A percentile compares a stretch with the other conserved stretches of the same genome.
These are phyloP conservation scores for Ptychadena robeensis DNA, from an alignment of 2,797 vertebrate genomes.

Conservation along the genomic window DNA sequence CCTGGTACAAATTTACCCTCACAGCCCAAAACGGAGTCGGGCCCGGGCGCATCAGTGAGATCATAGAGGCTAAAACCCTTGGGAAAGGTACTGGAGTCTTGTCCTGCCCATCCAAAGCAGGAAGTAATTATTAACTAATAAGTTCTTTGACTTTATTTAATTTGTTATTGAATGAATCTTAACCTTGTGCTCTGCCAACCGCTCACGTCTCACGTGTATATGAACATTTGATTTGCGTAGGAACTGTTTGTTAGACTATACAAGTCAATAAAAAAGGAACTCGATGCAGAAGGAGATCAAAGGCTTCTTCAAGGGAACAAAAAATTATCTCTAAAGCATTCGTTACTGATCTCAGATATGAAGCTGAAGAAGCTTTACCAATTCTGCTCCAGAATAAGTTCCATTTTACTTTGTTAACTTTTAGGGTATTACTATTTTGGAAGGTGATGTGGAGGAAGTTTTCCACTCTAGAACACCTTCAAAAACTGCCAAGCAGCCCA, in stretches of 20 bases:
- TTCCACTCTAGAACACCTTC: too few species aligned
- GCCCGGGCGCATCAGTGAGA: constrained; percentile 96
- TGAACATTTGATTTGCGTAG: neutral
- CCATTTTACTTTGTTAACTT: too few species aligned
- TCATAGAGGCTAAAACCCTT: constrained; percentile 97
- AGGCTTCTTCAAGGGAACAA: too few species aligned
- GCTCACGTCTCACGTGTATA: neutral
- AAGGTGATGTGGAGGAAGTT: too few species aligned
- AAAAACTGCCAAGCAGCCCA: too few species aligned
- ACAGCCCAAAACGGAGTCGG: constrained; percentile 97
- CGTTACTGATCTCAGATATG: too few species aligned
- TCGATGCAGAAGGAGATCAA: too few species aligned
- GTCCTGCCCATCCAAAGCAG: constrained; percentile 59
- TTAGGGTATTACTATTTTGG: too few species aligned
- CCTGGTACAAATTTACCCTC: constrained; percentile 98
- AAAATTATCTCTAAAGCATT: too few species aligned
- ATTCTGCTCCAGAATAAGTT: too few species aligned
- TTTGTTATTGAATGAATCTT: neutral
- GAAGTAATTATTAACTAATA: constrained; percentile 61
- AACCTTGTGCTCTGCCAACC: neutral
- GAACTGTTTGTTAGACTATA: neutral
- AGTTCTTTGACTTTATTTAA: constrained; percentile 29
- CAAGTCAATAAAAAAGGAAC: neutral
- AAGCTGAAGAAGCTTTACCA: too few species aligned
- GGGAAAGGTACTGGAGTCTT: constrained; percentile 86